Evolutionary conservation across 1,140 invertebrate genomes (phyloP).

Genomic region (silkworm (Bombyx mori)): ASM3026992v2 NC_085121.1:5764501-5765000

Average conservation of each 20-base stretch:
- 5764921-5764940: too few relatives aligned
- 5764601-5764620: slow-evolving; percentile 26
- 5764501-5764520: slow-evolving; percentile 26
- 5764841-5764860: background rate
- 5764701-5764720: slow-evolving; percentile 47
- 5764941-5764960: too few relatives aligned
- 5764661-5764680: slow-evolving; percentile 57
- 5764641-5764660: slow-evolving; percentile 55
- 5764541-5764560: background rate
- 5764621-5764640: slow-evolving; percentile 42
- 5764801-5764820: slow-evolving; percentile 49
- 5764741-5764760: slow-evolving; percentile 54
- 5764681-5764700: slow-evolving; percentile 60
- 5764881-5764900: too few relatives aligned
- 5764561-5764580: background rate
- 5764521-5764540: slow-evolving; percentile 1
- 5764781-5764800: slow-evolving; percentile 44
- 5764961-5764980: too few relatives aligned
- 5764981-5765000: too few relatives aligned
- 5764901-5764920: too few relatives aligned
- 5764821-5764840: slow-evolving; percentile 29
- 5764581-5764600: too few relatives aligned
- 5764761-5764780: slow-evolving; percentile 56
- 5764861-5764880: too few relatives aligned
- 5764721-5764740: slow-evolving; percentile 53